These are phyloP conservation scores for Cyanistes caeruleus DNA, from an alignment of 2,113 vertebrate species.

Conservation along the genomic window DNA sequence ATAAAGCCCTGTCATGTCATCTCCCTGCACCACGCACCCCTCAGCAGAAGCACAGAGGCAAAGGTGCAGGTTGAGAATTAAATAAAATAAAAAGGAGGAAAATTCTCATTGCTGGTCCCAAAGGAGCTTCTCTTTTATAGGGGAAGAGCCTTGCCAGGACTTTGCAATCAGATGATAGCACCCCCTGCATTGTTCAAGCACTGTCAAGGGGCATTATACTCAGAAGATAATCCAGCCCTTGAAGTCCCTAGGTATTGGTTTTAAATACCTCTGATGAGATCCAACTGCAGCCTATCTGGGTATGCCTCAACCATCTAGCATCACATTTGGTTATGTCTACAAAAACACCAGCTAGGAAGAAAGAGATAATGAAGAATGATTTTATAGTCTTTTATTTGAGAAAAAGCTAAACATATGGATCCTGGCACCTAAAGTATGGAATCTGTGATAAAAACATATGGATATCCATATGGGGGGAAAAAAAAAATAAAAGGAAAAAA, in stretches of 20 bases:
- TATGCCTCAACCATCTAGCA: background rate
- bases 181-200: background rate
- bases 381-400: constrained; percentile 74
- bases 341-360: constrained; percentile 69
- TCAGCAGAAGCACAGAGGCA: background rate
- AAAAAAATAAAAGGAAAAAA: background rate
- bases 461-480: constrained; percentile 68
- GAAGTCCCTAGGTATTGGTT: constrained; percentile 7
- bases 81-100: constrained; percentile 8
- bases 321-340: constrained; percentile 39
- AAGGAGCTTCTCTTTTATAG: background rate
- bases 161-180: constrained; percentile 49
- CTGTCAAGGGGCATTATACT: constrained; percentile 43
- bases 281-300: background rate
- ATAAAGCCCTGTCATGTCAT: background rate
- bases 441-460: constrained; percentile 80
- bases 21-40: background rate
- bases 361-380: constrained; percentile 76
- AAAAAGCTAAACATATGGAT: constrained; percentile 78
- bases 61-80: background rate
- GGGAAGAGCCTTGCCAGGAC: background rate
- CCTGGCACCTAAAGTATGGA: constrained; percentile 77
- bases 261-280: constrained; percentile 28
- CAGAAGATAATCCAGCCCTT: constrained; percentile 48
- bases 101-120: background rate